These are phyloP conservation scores for Parasteatoda lunata DNA, from an alignment of 2,888 invertebrate genomes.

Conservation along the genomic window DNA sequence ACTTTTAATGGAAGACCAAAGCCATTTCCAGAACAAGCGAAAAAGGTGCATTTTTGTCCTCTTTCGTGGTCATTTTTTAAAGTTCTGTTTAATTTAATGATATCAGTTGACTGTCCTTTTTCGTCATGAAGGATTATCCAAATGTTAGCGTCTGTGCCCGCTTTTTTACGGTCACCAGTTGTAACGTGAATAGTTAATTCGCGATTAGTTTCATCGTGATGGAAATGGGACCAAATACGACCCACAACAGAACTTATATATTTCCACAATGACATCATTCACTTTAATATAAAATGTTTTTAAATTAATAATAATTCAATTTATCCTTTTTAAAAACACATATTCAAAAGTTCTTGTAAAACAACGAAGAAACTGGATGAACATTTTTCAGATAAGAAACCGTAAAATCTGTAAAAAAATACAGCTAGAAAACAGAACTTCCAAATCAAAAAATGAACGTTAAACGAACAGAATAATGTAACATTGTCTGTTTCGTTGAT, in stretches of 20 bases:
- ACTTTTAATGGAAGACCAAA: constrained; percentile 57
- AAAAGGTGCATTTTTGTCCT: constrained; percentile 73
- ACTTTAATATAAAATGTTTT: not conserved
- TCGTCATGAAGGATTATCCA: constrained; percentile 74
- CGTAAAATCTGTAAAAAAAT: too few species aligned
- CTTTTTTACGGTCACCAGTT: constrained; percentile 75
- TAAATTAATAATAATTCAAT: not conserved
- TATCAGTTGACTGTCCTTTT: constrained; percentile 72
- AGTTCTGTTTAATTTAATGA: constrained; percentile 73
- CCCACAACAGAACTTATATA: constrained; percentile 25
- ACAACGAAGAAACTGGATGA: too few species aligned
- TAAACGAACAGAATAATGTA: too few species aligned
- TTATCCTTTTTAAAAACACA: not conserved
- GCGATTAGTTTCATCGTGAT: constrained; percentile 46
- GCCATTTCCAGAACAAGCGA: constrained; percentile 46
- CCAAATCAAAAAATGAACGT: too few species aligned
- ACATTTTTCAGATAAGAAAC: too few species aligned
- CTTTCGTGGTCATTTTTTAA: constrained; percentile 74
- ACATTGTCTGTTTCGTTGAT: too few species aligned
- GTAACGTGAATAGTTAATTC: constrained; percentile 73
- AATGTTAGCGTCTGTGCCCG: constrained; percentile 75
- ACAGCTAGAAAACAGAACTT: too few species aligned
- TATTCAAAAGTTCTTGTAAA: too few species aligned
- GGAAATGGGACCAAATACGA: constrained; percentile 43
- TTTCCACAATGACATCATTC: not conserved